Evolutionary conservation across 2,113 vertebrate species (phyloP).

Genomic region (Onychostoma macrolepis): DNA sequence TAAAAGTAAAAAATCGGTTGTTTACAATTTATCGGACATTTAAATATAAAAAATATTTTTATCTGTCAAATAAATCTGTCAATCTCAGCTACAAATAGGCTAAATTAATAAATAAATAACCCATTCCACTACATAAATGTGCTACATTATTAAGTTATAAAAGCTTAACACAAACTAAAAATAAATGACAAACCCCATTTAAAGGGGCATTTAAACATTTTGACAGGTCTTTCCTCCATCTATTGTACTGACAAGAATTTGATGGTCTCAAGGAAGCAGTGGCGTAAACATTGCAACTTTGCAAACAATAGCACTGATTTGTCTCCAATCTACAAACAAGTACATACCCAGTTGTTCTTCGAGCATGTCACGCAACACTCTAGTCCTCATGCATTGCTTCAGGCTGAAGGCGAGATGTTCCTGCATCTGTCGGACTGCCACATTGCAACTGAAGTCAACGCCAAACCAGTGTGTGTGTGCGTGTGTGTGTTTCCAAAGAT

Average conservation of each 20-base stretch:
- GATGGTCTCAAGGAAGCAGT: constrained; percentile 9
- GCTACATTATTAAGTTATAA: not conserved
- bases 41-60: not conserved
- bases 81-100: not conserved
- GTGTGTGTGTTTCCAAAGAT: constrained; percentile 13
- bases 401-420: not conserved
- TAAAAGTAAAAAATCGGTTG: not conserved
- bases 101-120: no score
- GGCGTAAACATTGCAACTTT: constrained; percentile 9
- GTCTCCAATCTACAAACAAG: not conserved
- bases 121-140: not conserved
- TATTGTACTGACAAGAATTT: not conserved
- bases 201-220: not conserved
- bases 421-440: constrained; percentile 24
- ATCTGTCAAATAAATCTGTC: not conserved
- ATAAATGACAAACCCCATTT: not conserved
- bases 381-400: not conserved
- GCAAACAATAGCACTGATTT: constrained; percentile 4
- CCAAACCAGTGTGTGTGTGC: not conserved
- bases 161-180: not conserved
- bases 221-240: not conserved
- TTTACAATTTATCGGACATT: not conserved
- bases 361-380: not conserved
- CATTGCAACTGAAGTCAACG: constrained; percentile 30
- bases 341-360: not conserved